Evolutionary conservation across 1,140 invertebrate species (phyloP).

Genomic region (Lysiphlebus fabarum): DNA sequence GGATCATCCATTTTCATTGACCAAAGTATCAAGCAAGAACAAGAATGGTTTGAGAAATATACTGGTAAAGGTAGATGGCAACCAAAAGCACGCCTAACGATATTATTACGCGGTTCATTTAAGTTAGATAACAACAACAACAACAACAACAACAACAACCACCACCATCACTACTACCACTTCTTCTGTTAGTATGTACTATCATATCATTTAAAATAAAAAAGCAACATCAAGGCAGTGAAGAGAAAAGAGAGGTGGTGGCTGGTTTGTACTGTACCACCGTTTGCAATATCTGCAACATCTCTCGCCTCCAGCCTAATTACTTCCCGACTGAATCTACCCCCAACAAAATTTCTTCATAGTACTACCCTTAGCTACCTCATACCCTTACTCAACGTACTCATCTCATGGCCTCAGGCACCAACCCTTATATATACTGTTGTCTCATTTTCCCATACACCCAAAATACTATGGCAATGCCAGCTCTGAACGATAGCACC

Average conservation of each 20-base stretch:
- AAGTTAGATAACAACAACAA: constrained; percentile 51
- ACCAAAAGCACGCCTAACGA: constrained; percentile 46
- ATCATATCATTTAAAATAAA: neutral
- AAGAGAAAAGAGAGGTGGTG: neutral
- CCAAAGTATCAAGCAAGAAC: constrained; percentile 15
- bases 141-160: constrained; percentile 32
- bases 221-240: neutral
- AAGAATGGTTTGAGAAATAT: neutral
- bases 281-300: constrained; percentile 47
- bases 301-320: constrained; percentile 51
- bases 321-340: constrained; percentile 41
- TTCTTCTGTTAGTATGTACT: too few species aligned
- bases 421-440: neutral
- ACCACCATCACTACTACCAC: neutral
- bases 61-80: constrained; percentile 22
- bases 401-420: neutral
- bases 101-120: constrained; percentile 54
- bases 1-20: constrained; percentile 32
- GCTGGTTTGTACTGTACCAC: constrained; percentile 34
- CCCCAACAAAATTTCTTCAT: too few species aligned
- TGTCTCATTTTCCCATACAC: neutral
- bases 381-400: neutral
- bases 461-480: too few species aligned
- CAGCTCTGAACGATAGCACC: constrained; percentile 37
- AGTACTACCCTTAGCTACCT: constrained; percentile 2